phyloP scores from a whole-genome alignment of 2,888 invertebrate species.

The Cerceris ruficornis region DNA sequence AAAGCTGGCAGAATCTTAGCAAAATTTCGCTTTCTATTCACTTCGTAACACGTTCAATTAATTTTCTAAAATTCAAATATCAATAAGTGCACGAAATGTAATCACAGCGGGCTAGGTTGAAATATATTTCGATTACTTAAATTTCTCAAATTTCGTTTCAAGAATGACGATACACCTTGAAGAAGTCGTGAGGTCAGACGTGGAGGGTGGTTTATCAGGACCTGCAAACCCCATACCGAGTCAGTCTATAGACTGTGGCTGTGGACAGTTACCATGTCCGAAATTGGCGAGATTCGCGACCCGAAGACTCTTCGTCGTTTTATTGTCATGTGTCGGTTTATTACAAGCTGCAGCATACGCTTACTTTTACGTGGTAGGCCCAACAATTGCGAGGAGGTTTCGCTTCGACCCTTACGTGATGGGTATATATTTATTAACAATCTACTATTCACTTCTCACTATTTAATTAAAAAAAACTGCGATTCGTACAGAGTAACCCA shows the following conservation, averaged over 20 bases:
- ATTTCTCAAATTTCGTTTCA: constrained; percentile 3
- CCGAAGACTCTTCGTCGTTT: constrained; percentile 71
- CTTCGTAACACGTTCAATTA: no score
- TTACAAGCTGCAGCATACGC: constrained; percentile 75
- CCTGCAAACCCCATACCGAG: constrained; percentile 77
- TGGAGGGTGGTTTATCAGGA: constrained; percentile 74
- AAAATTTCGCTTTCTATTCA: no score
- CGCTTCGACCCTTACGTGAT: constrained; percentile 73
- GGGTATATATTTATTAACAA: constrained; percentile 64
- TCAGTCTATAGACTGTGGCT: constrained; percentile 78
- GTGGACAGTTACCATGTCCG: constrained; percentile 74
- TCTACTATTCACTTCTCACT: not conserved
- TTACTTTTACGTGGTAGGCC: constrained; percentile 72
- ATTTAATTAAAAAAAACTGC: not conserved
- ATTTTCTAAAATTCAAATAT: no score
- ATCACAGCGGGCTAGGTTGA: no score
- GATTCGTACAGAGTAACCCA: not conserved
- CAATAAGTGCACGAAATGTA: no score
- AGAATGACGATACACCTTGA: constrained; percentile 75
- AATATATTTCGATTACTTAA: not conserved
- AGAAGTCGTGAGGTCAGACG: constrained; percentile 76
- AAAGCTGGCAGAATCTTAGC: no score
- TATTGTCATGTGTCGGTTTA: constrained; percentile 75
- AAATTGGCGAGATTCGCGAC: constrained; percentile 78
- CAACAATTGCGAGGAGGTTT: constrained; percentile 77